Evolutionary conservation across 2,888 invertebrate genomes (phyloP), one percentile per base, ranked within the genome.

Genomic region (Thymelicus lineola): DNA sequence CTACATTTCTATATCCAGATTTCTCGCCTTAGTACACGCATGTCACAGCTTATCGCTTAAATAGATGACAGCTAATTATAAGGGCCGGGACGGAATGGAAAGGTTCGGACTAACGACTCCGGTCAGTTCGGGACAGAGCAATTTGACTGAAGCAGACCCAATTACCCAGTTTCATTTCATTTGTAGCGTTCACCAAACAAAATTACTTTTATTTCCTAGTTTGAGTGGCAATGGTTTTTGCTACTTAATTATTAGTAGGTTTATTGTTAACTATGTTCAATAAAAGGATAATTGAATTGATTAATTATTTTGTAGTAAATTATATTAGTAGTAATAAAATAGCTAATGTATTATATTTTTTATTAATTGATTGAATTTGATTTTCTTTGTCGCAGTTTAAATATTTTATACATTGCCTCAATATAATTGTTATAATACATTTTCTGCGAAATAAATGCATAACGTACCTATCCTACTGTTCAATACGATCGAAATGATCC

Each of bases 141-240:
- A 82, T 82, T 85, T 82, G 78, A 84, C 82, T 77, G 75, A 79
- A 81, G 81, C 79, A 82, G 82, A 82, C 80, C 79, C 78, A 83
- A 85, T 83, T 84, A 82, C 79, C 76, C 79, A 79, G 81, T 82
- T 83, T 84, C 83, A 80, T 84, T 84, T 79, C 76, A 78, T 77
- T 80, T 75, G 73, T 73, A 75, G 72, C 66, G 59, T 55, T 71
- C 67, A 61, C 67, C 67, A 71, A 73, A 73, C 71, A 73, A 73
- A 71, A 65, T 72, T 69, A 71, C 70, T 71, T 71, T 70, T 66
- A 63, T 67, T 68, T 65, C 68, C 64, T 59, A 70, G 53, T 70
- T 53, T 55, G 71, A 42, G 46, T 50, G 58, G 50, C 57, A 20
- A 57, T 57, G 69, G 46, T 63, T 68, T 59, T 66, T 66, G 45